Evolutionary conservation across 2,113 vertebrate genomes (phyloP), one percentile per base, ranked within the genome.

Genomic region (Rissa tridactyla): DNA sequence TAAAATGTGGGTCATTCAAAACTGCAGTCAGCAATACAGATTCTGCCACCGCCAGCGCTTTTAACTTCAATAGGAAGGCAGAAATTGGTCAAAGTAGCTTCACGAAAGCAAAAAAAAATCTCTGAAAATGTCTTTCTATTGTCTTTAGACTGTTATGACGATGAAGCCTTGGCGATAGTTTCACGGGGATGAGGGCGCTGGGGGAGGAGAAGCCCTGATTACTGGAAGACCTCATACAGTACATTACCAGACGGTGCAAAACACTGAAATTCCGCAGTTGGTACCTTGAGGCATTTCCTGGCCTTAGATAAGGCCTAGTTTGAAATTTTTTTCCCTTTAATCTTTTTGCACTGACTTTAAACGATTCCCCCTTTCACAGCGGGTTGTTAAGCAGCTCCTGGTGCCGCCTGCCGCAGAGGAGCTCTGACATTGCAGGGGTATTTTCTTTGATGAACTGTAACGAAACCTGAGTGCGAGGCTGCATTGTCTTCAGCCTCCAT

Each of bases 381-480:
- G 10, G 30, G 26, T 79, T 86, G 51, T 91, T 92, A 95, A 96
- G 86, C 16, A 76, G 54, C 27, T 89, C 58, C 75, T 40, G 64
- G 44, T 72, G 70, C 81, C 4, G 5, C 52, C 86, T 81, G 66
- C 76, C 29, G 7, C 73, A 86, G 68, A 96, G 64, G 79, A 96
- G 90, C 81, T 77, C 54, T 92, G 61, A 84, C 60, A 95, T 68
- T 97, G 89, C 88, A 79, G 86, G 30, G 11, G 10, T 77, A 49
- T 72, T 84, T 97, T 94, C 87, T 95, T 64, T 86, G 70, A 87
- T 81, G 66, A 93, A 95, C 52, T 85, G 72, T 68, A 96, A 90
- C 34, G 55, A 96, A 96, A 73, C 47, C 61, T 0, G 2, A 51
- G 30, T 13, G 46, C 2, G 5, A 90, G 91, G 44, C 54, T 58